Conservation (phyloP, 1,140 invertebrate species). For the Cotesia vestalis region DNA sequence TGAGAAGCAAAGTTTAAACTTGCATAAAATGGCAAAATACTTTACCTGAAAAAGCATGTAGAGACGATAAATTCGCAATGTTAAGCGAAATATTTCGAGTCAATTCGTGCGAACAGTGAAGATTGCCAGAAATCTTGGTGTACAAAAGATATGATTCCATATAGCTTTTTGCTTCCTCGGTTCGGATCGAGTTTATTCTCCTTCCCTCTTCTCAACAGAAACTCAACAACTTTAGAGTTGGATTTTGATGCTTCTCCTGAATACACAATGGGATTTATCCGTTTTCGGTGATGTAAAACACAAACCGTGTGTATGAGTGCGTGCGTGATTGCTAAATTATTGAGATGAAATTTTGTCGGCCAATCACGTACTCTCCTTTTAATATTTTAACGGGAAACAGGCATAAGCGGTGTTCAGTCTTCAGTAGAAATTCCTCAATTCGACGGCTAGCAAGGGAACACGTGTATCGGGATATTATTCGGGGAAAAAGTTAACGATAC, state of each 20-base stretch:
- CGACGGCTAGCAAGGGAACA: neutral
- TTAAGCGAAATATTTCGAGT: slow-evolving; percentile 55
- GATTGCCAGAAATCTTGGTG: slow-evolving; percentile 42
- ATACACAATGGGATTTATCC: slow-evolving; percentile 66
- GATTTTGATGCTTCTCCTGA: slow-evolving; percentile 59
- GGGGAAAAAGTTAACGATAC: slow-evolving; percentile 25
- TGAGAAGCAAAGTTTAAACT: neutral
- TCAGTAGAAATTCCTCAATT: neutral
- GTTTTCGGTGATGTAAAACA: slow-evolving; percentile 56
- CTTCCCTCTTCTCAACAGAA: too few relatives aligned
- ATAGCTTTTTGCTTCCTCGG: slow-evolving; percentile 39
- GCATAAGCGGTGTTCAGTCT: slow-evolving; percentile 38
- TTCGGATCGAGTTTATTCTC: slow-evolving; percentile 36
- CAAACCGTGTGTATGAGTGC: slow-evolving; percentile 47
- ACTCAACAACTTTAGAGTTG: slow-evolving; percentile 44
- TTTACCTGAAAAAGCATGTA: slow-evolving; percentile 11
- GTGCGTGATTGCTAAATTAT: slow-evolving; percentile 67
- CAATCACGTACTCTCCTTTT: slow-evolving; percentile 63
- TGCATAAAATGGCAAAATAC: neutral
- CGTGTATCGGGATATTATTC: neutral
- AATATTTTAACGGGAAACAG: slow-evolving; percentile 60
- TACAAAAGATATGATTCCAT: slow-evolving; percentile 13
- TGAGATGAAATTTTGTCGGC: slow-evolving; percentile 61
- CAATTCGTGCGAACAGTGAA: slow-evolving; percentile 56
- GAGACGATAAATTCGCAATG: slow-evolving; percentile 57